phyloP scores from a whole-genome alignment of 2,888 invertebrate species.

The Mesopsocus fuscifrons region DNA sequence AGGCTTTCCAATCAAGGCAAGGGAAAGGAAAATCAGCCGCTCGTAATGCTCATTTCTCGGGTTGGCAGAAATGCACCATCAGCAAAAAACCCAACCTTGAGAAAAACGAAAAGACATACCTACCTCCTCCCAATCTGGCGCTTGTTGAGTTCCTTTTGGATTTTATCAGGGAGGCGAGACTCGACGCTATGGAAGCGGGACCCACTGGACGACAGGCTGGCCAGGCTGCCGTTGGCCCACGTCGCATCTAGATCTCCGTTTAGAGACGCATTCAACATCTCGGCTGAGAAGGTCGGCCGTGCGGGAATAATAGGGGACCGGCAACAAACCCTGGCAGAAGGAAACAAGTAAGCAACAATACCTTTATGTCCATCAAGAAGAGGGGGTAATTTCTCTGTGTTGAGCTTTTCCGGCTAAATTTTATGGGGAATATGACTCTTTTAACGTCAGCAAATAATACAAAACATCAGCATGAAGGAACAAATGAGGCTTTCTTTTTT shows the following conservation, averaged over 20 bases:
- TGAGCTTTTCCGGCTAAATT: too few species aligned
- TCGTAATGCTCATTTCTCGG: background rate
- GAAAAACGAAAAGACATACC: too few species aligned
- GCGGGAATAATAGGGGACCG: conserved; percentile 68
- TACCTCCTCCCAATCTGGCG: conserved; percentile 38
- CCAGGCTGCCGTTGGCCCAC: conserved; percentile 34
- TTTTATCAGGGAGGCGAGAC: conserved; percentile 36
- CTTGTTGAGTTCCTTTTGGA: conserved; percentile 43
- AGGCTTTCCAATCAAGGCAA: too few species aligned
- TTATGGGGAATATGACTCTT: too few species aligned
- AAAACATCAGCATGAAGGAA: too few species aligned
- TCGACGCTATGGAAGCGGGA: conserved; percentile 15
- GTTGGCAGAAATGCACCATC: too few species aligned
- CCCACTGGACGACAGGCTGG: conserved; percentile 10
- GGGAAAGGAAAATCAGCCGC: background rate
- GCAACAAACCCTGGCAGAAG: conserved; percentile 46
- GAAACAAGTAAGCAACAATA: too few species aligned
- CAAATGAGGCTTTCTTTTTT: too few species aligned
- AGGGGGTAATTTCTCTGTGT: too few species aligned
- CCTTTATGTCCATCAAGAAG: too few species aligned
- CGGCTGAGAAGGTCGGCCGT: conserved; percentile 48
- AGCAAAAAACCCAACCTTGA: too few species aligned
- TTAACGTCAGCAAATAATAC: too few species aligned
- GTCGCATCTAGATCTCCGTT: conserved; percentile 21
- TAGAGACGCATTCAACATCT: conserved; percentile 24